Evolutionary conservation across 2,888 invertebrate genomes (phyloP).

Genomic region (Harpalus rubripes): DNA sequence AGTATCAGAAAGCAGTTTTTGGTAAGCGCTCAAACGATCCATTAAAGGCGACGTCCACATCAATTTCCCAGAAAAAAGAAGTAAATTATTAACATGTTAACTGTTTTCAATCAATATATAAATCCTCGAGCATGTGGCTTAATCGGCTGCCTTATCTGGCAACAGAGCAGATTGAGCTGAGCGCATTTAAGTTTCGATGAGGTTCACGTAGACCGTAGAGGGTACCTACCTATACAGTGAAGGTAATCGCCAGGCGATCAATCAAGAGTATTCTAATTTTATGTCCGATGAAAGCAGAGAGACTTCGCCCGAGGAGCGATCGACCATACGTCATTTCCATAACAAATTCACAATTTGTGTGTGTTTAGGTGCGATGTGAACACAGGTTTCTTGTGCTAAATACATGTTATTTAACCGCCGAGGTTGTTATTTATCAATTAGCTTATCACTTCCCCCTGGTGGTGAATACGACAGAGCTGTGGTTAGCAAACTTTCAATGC

Average conservation of each 20-base stretch:
- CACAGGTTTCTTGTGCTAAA: conserved; percentile 68
- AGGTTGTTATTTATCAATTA: conserved; percentile 73
- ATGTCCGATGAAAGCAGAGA: conserved; percentile 60
- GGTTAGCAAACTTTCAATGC: too few relatives aligned
- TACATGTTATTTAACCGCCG: conserved; percentile 71
- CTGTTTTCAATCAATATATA: conserved; percentile 63
- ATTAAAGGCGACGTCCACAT: conserved; percentile 47
- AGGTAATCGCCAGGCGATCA: conserved; percentile 62
- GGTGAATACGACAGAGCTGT: not conserved
- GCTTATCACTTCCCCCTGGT: conserved; percentile 66
- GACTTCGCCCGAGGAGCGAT: conserved; percentile 47
- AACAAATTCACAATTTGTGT: conserved; percentile 73
- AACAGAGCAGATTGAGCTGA: conserved; percentile 1
- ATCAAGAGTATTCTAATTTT: conserved; percentile 65
- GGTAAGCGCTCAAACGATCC: not conserved
- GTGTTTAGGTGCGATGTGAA: conserved; percentile 71
- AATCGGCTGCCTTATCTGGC: conserved; percentile 57
- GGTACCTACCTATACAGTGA: not conserved
- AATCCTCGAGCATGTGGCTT: conserved; percentile 44
- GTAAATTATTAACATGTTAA: conserved; percentile 65
- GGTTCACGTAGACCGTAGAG: conserved; percentile 4
- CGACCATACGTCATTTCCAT: conserved; percentile 72
- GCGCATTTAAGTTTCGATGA: conserved; percentile 49
- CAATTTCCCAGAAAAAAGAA: conserved; percentile 37
- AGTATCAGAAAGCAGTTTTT: conserved; percentile 10